These are phyloP conservation scores for Nasua narica DNA, from an alignment of 2,797 vertebrate species.

Conservation along the genomic window DNA sequence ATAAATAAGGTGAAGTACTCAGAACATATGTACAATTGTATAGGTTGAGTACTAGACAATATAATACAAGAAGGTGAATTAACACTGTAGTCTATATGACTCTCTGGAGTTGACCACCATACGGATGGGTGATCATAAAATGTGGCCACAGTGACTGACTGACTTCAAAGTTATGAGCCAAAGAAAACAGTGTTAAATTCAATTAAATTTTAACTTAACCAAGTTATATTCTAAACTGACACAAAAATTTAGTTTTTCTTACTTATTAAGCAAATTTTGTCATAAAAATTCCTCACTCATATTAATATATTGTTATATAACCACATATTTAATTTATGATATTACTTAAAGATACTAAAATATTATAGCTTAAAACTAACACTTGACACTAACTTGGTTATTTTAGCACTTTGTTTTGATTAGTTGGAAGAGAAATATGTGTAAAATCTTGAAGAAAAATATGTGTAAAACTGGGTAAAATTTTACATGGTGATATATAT, in stretches of 20 bases:
- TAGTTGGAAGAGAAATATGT: not conserved
- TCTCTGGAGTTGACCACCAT: not conserved
- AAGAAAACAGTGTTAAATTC: not conserved
- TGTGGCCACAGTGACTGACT: not conserved
- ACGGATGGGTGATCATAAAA: not conserved
- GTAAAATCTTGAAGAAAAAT: not conserved
- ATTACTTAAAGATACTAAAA: not conserved
- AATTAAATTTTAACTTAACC: not conserved
- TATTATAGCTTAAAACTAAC: not conserved
- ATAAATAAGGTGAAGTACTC: not conserved
- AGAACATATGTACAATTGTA: not conserved
- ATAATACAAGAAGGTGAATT: not conserved
- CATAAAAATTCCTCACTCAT: not conserved
- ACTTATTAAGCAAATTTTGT: not conserved
- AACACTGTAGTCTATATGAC: not conserved
- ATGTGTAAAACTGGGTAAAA: not conserved
- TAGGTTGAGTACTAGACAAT: not conserved
- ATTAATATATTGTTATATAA: not conserved
- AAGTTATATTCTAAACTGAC: not conserved
- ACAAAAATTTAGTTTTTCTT: not conserved
- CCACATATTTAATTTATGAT: not conserved
- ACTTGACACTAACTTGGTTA: not conserved
- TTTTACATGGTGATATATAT: not conserved
- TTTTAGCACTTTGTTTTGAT: constrained; percentile 18
- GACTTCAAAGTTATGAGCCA: not conserved